Evolutionary conservation across 2,797 vertebrate genomes (phyloP).

Genomic region (Spea hammondii): DNA sequence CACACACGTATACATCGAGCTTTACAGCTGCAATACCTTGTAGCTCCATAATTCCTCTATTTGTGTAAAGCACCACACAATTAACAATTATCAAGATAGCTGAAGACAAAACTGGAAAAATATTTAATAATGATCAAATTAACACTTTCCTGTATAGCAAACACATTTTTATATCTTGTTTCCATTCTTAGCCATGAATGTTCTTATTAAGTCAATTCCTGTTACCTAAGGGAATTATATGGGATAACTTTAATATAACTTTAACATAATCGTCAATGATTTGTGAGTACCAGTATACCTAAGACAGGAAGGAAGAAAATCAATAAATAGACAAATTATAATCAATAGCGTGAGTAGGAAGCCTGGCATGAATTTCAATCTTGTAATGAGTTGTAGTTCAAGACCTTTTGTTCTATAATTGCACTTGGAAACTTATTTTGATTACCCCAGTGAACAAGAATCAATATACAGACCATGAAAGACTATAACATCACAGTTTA

Average conservation of each 20-base stretch:
- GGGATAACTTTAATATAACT: not conserved
- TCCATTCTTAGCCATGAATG: no score
- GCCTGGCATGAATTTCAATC: conserved; percentile 36
- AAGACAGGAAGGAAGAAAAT: conserved; percentile 33
- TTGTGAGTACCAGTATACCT: conserved; percentile 36
- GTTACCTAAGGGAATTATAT: not conserved
- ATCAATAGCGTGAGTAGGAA: conserved; percentile 51
- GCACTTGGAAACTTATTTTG: conserved; percentile 55
- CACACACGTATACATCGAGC: no score
- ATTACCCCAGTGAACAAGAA: conserved; percentile 48
- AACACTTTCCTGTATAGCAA: no score
- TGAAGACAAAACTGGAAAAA: no score
- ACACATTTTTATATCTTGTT: no score
- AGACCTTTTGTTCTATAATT: conserved; percentile 55
- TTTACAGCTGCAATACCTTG: no score
- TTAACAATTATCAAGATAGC: no score
- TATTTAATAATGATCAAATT: no score
- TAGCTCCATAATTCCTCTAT: no score
- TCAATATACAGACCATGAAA: conserved; percentile 26
- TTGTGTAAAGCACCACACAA: no score
- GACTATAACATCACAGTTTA: conserved; percentile 16
- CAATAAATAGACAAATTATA: conserved; percentile 46
- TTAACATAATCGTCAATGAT: conserved; percentile 23
- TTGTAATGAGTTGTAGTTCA: conserved; percentile 42
- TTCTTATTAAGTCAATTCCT: no score